Conservation (phyloP, 2,797 vertebrate genomes). For the Muscicapa striata region DNA sequence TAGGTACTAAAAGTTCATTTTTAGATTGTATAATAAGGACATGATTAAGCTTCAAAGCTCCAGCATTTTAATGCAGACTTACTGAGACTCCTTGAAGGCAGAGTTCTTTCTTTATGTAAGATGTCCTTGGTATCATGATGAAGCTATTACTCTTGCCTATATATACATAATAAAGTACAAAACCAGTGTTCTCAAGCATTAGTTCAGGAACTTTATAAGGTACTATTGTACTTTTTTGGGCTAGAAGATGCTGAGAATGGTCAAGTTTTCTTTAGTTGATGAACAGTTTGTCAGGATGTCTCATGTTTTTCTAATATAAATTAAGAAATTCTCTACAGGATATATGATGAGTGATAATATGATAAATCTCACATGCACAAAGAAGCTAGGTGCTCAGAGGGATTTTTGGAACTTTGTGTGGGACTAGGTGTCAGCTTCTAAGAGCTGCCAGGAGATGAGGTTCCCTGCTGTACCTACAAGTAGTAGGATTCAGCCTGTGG, state of each 20-base stretch:
- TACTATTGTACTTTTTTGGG: background rate
- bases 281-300: background rate
- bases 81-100: background rate
- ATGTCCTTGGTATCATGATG: background rate
- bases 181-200: background rate
- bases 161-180: background rate
- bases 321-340: background rate
- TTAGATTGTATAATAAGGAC: slow-evolving; percentile 17
- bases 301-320: background rate
- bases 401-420: background rate
- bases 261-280: background rate
- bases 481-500: background rate
- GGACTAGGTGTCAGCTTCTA: background rate
- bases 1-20: background rate
- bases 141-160: background rate
- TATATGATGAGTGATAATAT: background rate
- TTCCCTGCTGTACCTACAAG: background rate
- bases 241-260: background rate
- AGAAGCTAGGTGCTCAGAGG: background rate
- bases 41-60: background rate
- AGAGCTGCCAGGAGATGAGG: background rate
- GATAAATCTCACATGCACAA: background rate
- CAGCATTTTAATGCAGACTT: background rate
- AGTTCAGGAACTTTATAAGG: background rate
- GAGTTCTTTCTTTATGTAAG: background rate